Evolutionary conservation across 2,888 invertebrate species (phyloP), one percentile per base, ranked within the genome.

Genomic region (Amblyteles armatorius): DNA sequence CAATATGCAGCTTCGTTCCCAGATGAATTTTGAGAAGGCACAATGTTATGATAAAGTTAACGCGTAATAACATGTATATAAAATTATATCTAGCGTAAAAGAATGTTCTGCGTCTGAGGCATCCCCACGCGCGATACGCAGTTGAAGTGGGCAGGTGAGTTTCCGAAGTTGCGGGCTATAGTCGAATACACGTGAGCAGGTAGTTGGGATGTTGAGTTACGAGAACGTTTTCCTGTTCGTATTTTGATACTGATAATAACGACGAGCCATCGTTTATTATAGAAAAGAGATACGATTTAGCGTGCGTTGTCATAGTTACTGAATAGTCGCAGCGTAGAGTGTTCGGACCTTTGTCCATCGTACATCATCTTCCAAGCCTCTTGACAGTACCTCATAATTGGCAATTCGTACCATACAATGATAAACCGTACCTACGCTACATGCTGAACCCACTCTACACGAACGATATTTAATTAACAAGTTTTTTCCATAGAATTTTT

Each of bases 221-320:
- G 22, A 84, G 44, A 77, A 79, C 55, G 48, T 73, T 79, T 55
- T 11, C 3, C 57, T 13, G 13, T 57, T 44, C 22, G 9, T 19
- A 2, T 57, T 26, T 13, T 11, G 9, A 57, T 11, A 55, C 19
- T 65, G 5, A 78, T 44, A 65, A 78, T 78, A 80, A 73, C 65
- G 82, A 80, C 84, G 80, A 81, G 76, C 19, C 79, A 65, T 22
- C 69, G 33, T 67, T 79, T 71, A 57, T 74, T 9, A 16, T 84
- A 84, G 90, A 71, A 48, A 81, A 81, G 73, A 78, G 40, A 79
- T 83, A 72, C 71, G 50, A 72, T 71, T 79, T 73, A 79, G 78
- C 68, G 73, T 68, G 68, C 60, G 78, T 68, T 69, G 16, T 79
- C 11, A 67, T 74, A 79, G 72, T 33, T 36, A 50, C 65, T 71